Percentiles rank a stretch among this genome's conserved stretches.
Evolutionary conservation across 1,140 invertebrate genomes (phyloP).

Genomic region (Aporrectodea caliginosa): DNA sequence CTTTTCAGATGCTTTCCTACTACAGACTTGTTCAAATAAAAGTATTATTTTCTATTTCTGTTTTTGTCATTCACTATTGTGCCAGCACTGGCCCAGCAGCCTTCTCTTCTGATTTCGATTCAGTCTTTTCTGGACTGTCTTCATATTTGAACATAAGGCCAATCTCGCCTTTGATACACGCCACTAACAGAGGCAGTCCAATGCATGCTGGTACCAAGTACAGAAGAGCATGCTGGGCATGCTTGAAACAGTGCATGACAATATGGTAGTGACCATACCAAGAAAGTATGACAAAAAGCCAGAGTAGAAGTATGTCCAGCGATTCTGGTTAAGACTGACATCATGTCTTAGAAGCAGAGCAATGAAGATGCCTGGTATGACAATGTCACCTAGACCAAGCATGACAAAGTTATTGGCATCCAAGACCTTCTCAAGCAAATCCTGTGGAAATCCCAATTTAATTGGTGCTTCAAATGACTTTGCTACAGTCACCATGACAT

Average conservation of each 20-base stretch:
- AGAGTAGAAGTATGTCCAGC: constrained; percentile 88
- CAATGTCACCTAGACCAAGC: constrained; percentile 97
- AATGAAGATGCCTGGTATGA: constrained; percentile 99
- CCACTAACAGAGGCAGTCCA: constrained; percentile 78
- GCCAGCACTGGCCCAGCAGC: too few relatives aligned
- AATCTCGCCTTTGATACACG: constrained; percentile 84
- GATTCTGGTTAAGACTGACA: constrained; percentile 77
- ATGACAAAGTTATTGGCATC: constrained; percentile 94
- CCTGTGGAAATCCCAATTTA: constrained; percentile 98
- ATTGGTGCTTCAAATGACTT: constrained; percentile 99
- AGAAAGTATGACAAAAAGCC: constrained; percentile 90
- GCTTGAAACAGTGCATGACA: constrained; percentile 97
- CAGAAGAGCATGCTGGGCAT: constrained; percentile 90
- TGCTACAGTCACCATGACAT: constrained; percentile 99
- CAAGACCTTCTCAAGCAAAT: constrained; percentile 87
- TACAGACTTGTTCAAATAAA: too few relatives aligned
- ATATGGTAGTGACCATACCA: constrained; percentile 90
- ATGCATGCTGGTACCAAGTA: constrained; percentile 96
- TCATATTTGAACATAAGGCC: constrained; percentile 74
- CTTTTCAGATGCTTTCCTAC: too few relatives aligned
- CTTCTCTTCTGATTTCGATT: background rate
- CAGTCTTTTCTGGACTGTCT: background rate
- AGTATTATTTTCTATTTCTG: background rate
- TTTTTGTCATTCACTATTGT: background rate
- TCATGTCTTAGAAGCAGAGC: constrained; percentile 94